These are phyloP conservation scores for Eupleurogrammus muticus DNA, from an alignment of 2,797 vertebrate genomes.

Conservation along the genomic window DNA sequence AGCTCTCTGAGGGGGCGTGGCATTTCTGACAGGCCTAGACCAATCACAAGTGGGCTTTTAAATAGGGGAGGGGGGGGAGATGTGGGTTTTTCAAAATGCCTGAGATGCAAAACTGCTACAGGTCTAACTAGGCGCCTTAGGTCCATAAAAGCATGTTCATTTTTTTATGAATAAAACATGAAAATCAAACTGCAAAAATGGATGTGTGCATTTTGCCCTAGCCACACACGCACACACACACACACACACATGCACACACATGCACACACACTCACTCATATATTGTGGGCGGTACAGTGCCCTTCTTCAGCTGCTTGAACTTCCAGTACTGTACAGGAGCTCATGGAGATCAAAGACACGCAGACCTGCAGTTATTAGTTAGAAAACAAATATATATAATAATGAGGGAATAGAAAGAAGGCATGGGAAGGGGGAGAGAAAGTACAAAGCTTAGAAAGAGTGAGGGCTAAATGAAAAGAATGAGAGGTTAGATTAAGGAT, in stretches of 20 bases:
- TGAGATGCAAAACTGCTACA: no score
- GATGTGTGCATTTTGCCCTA: neutral
- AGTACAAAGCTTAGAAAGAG: constrained; percentile 3
- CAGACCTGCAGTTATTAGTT: constrained; percentile 35
- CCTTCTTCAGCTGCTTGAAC: constrained; percentile 1
- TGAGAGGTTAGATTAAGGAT: neutral
- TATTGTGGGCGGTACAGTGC: neutral
- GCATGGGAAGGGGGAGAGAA: neutral
- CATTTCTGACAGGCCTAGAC: no score
- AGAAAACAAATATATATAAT: constrained; percentile 29
- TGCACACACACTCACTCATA: neutral
- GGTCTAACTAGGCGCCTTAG: no score
- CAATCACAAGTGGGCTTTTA: no score
- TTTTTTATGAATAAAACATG: no score
- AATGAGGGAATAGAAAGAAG: neutral
- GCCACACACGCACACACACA: no score
- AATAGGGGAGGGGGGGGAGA: no score
- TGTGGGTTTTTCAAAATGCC: no score
- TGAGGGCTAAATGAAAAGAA: neutral
- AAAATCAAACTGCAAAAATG: no score
- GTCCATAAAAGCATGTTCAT: no score
- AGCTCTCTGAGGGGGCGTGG: no score
- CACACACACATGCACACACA: neutral
- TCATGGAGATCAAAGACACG: constrained; percentile 6
- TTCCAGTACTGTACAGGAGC: neutral